A percentile compares a stretch with the other conserved stretches of the same genome.
Evolutionary conservation across 2,888 invertebrate species (phyloP).

Genomic region (Pemphredon lugubris): DNA sequence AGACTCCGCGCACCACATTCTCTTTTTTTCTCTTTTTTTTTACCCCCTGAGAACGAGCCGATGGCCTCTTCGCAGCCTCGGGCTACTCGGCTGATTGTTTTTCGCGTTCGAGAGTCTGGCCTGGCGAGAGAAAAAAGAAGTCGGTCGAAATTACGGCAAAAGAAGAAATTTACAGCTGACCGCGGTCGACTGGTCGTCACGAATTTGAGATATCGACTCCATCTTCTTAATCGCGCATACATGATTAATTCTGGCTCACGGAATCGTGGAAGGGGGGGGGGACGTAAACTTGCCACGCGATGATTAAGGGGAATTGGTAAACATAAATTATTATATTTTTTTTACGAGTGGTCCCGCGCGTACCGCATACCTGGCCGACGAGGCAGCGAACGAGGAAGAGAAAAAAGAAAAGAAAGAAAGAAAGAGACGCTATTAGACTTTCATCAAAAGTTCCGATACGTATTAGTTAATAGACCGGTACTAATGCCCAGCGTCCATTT

Average conservation of each 20-base stretch:
- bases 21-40: constrained; percentile 12
- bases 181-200: not conserved
- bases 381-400: too few relatives aligned
- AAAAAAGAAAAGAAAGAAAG: too few relatives aligned
- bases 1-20: constrained; percentile 40
- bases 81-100: constrained; percentile 53
- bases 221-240: constrained; percentile 7
- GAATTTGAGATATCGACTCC: constrained; percentile 7
- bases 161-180: constrained; percentile 35
- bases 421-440: constrained; percentile 46
- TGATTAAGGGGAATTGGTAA: not conserved
- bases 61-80: constrained; percentile 8
- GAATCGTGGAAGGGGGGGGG: too few relatives aligned
- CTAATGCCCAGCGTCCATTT: constrained; percentile 16
- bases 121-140: not conserved
- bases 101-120: constrained; percentile 13
- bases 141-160: constrained; percentile 21
- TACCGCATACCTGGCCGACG: too few relatives aligned
- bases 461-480: constrained; percentile 57
- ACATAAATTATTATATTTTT: constrained; percentile 30
- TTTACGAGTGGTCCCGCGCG: not conserved
- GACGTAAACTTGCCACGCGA: not conserved
- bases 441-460: constrained; percentile 30
- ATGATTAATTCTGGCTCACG: constrained; percentile 26
- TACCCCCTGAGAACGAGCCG: constrained; percentile 15